Percentiles rank a stretch among this genome's conserved stretches.
Evolutionary conservation across 2,888 invertebrate species (phyloP).

Genomic region (Trichopoda pennipes): DNA sequence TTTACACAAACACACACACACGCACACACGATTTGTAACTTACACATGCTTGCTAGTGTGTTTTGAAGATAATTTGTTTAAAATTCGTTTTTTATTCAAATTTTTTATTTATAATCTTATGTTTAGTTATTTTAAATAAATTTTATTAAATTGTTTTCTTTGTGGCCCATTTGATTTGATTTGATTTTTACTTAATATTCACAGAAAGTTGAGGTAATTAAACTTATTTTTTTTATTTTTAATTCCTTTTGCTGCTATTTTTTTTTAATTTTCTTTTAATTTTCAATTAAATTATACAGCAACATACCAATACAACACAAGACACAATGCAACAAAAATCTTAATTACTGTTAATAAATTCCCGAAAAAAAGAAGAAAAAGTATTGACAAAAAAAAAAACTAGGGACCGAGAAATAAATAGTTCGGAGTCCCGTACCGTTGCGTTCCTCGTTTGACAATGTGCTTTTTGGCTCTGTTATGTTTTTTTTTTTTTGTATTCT

Average conservation of each 20-base stretch:
- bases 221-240: background rate
- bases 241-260: constrained; percentile 14
- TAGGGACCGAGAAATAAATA: constrained; percentile 27
- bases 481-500: background rate
- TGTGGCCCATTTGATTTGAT: background rate
- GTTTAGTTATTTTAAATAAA: constrained; percentile 34
- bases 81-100: too few relatives aligned
- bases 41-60: background rate
- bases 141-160: constrained; percentile 48
- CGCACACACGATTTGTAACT: background rate
- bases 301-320: background rate
- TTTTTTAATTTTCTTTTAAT: constrained; percentile 17
- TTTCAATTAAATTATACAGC: constrained; percentile 4
- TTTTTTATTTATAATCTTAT: constrained; percentile 1
- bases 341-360: constrained; percentile 18
- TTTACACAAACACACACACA: constrained; percentile 8
- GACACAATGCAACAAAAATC: background rate
- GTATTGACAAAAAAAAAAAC: constrained; percentile 22
- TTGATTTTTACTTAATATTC: constrained; percentile 4
- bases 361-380: constrained; percentile 6
- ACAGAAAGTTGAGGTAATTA: background rate
- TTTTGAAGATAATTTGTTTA: too few relatives aligned
- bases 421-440: constrained; percentile 49
- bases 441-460: constrained; percentile 49
- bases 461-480: constrained; percentile 46